Base-by-base conservation (phyloP, 2,797 vertebrate genomes). In the Propithecus perrieri region DNA sequence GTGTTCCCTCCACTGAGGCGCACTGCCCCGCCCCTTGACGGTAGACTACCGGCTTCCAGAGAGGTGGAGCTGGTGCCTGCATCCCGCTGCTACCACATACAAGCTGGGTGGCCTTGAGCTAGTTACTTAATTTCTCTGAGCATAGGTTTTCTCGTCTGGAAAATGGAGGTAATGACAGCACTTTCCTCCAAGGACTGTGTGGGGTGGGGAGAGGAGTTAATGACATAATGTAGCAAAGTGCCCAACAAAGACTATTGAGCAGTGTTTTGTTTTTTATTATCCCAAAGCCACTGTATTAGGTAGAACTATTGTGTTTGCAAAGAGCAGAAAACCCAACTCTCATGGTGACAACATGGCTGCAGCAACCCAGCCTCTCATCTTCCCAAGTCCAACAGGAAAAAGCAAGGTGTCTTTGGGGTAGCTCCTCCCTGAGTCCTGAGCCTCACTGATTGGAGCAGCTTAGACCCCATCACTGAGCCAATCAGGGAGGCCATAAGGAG, bases 291-390 rank as follows among this genome's bases (percentile, higher is more conserved):
- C 46, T 53, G 7, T 30, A 38, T 55, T 57, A 38, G 63, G 35
- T 24, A 53, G 38, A 41, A 67, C 59, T 38, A 30, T 20, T 41
- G 3, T 75, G 88, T 72, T 41, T 81, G 80, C 30, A 75, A 48
- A 35, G 13, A 87, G 53, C 78, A 92, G 85, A 90, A 91, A 89
- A 61, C 28, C 63, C 96, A 88, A 46, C 41, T 61, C 61, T 57
- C 55, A 22, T 3, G 57, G 35, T 69, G 48, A 75, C 61, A 84
- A 55, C 0, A 4, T 0, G 22, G 78, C 88, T 85, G 63, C 74
- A 35, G 48, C 12, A 22, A 35, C 50, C 14, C 84, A 24, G 55
- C 4, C 8, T 2, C 67, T 78, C 72, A 35, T 17, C 65, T 59
- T 85, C 76, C 63, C 95, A 75, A 85, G 57, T 89, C 72, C 43